Conservation (phyloP, 1,140 invertebrate genomes). For the Tribolium castaneum region DNA sequence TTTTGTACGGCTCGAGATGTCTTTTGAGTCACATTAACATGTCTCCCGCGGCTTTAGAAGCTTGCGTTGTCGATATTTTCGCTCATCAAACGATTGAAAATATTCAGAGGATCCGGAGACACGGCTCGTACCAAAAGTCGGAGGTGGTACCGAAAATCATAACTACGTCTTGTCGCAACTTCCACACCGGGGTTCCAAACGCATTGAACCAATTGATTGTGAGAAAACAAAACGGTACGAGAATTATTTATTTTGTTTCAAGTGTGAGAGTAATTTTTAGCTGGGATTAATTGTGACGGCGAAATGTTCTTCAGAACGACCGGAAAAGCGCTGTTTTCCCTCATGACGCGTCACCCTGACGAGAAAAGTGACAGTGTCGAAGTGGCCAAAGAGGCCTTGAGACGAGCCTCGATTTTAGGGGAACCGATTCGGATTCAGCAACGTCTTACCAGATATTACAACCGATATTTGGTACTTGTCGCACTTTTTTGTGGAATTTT, state of each 20-base stretch:
- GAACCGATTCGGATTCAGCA: slow-evolving; percentile 75
- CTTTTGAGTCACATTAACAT: slow-evolving; percentile 61
- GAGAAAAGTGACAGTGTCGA: slow-evolving; percentile 72
- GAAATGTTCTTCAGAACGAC: slow-evolving; percentile 77
- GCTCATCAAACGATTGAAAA: slow-evolving; percentile 58
- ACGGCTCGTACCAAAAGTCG: slow-evolving; percentile 54
- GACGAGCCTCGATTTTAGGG: slow-evolving; percentile 76
- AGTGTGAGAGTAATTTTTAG: slow-evolving; percentile 59
- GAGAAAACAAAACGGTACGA: slow-evolving; percentile 58
- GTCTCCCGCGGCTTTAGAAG: slow-evolving; percentile 61
- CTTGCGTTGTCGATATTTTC: slow-evolving; percentile 59
- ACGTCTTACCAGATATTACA: slow-evolving; percentile 77
- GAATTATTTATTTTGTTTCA: too few relatives aligned
- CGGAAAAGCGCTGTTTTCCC: slow-evolving; percentile 71
- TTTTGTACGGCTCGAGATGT: slow-evolving; percentile 59
- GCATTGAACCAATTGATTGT: slow-evolving; percentile 60
- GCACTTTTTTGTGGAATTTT: neutral
- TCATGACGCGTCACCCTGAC: slow-evolving; percentile 70
- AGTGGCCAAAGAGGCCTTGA: slow-evolving; percentile 75
- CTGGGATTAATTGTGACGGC: slow-evolving; percentile 74
- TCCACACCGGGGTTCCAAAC: slow-evolving; percentile 58
- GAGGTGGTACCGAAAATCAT: slow-evolving; percentile 57
- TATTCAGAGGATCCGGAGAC: slow-evolving; percentile 54
- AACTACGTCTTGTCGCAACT: slow-evolving; percentile 56
- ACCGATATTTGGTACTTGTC: slow-evolving; percentile 70